Evolutionary conservation across 2,797 vertebrate genomes (phyloP), one percentile per base, ranked within the genome.

Genomic region (Eptatretus atami): DNA sequence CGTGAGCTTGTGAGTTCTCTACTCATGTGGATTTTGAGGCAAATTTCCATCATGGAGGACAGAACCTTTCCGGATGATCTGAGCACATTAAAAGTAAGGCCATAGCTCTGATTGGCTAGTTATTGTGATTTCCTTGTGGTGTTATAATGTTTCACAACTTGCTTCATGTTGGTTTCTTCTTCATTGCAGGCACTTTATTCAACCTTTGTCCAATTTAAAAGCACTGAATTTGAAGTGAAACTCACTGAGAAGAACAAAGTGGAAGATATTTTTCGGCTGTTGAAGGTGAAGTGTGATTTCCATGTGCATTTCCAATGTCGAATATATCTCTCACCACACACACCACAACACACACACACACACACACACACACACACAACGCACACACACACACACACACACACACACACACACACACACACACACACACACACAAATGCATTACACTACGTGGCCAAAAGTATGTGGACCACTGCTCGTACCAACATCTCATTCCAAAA

Each of bases 51-150:
- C 69, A 90, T 93, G 88, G 84, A 83, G 66, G 82, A 85, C 74
- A 93, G 86, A 78, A 86, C 78, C 73, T 96, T 96, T 64, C 86
- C 92, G 65, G 84, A 87, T 72, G 90, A 95, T 75, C 88, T 88
- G 52, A 83, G 86, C 69, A 86, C 96, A 74, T 80, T 96, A 73
- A 96, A 96, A 83, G 92, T 92, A 63, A 66, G 57, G 3, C 11
- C n/a, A n/a, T 12, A 12, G 15, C 11, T 11, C 55, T 12, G 4
- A 44, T 44, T 44, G 31, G 31, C 31, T 44, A 61, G 10, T 12
- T 61, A 25, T n/a, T 61, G 57, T 25, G 10, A n/a, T n/a, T 61
- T n/a, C 57, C 57, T 25, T 61, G 57, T 11, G 3, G 57, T 61
- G n/a, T 11, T 12, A 61, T 61, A 61, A 61, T 10, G n/a, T n/a